phyloP scores from a whole-genome alignment of 2,888 invertebrate genomes.

The Cephus nigrinus region DNA sequence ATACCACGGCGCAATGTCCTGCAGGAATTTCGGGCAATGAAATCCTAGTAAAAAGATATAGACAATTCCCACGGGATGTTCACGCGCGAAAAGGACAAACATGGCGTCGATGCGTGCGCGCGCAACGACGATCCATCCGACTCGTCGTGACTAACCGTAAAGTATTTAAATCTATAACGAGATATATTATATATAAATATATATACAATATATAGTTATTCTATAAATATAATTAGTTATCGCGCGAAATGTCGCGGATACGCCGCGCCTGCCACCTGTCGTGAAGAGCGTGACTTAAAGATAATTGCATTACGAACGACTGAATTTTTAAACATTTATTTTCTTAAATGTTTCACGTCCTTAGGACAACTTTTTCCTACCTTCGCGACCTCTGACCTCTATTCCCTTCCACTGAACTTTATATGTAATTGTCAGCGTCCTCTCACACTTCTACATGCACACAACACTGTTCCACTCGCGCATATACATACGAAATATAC shows the following conservation, averaged over 20 bases:
- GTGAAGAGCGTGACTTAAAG: constrained; percentile 11
- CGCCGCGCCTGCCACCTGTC: constrained; percentile 17
- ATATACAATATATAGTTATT: constrained; percentile 31
- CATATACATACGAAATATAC: no score
- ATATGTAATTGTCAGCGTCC: constrained; percentile 37
- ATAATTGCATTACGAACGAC: constrained; percentile 40
- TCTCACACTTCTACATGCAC: constrained; percentile 13
- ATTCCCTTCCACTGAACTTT: constrained; percentile 31
- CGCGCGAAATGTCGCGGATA: constrained; percentile 24
- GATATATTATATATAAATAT: constrained; percentile 30
- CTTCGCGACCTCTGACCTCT: constrained; percentile 9
- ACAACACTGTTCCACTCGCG: not conserved
- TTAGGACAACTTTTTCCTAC: not conserved
- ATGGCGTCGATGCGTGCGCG: not conserved
- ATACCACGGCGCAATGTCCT: not conserved
- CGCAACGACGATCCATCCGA: not conserved
- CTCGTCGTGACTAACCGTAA: constrained; percentile 40
- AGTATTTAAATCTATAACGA: constrained; percentile 35
- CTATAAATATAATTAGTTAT: constrained; percentile 31
- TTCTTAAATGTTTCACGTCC: constrained; percentile 31
- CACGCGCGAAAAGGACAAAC: not conserved
- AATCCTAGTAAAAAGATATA: not conserved
- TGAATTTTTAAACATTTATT: constrained; percentile 39
- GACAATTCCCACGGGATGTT: not conserved
- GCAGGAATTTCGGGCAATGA: not conserved